A percentile compares a stretch with the other conserved stretches of the same genome.
These are phyloP conservation scores for Rutilus rutilus DNA, from an alignment of 2,113 vertebrate genomes.

Conservation along the genomic window DNA sequence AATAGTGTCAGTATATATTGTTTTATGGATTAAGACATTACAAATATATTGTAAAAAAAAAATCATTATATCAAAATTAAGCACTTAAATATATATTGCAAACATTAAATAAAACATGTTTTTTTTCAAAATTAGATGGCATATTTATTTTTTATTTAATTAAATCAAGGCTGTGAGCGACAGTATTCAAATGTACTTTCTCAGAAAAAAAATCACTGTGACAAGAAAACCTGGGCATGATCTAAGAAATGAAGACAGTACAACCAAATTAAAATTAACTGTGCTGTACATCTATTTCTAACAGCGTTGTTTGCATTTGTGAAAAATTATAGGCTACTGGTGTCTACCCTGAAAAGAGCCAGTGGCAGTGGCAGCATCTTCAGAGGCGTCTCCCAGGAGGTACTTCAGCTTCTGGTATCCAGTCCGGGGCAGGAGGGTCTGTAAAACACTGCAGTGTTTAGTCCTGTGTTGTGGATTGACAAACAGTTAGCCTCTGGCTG, in stretches of 20 bases:
- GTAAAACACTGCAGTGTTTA: background rate
- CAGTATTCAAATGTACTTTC: no score
- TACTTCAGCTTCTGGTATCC: background rate
- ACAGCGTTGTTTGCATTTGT: background rate
- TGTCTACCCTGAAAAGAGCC: background rate
- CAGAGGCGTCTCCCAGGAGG: background rate
- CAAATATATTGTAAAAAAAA: background rate
- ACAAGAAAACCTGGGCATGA: background rate
- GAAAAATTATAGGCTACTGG: background rate
- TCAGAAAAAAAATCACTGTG: background rate
- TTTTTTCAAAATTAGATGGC: no score
- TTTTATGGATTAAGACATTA: background rate
- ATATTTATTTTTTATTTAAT: no score
- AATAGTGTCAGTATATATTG: background rate
- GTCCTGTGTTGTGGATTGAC: constrained; percentile 34
- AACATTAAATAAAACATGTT: no score
- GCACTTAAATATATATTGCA: no score
- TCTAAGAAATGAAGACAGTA: background rate
- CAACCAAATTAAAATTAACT: background rate
- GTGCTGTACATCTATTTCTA: background rate
- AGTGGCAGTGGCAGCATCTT: background rate
- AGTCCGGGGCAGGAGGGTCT: background rate
- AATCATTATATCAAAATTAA: background rate
- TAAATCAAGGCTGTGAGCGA: no score
- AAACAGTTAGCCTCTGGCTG: constrained; percentile 34